These are phyloP conservation scores for Salpingus planirostris DNA, from an alignment of 2,888 invertebrate genomes.

Conservation along the genomic window DNA sequence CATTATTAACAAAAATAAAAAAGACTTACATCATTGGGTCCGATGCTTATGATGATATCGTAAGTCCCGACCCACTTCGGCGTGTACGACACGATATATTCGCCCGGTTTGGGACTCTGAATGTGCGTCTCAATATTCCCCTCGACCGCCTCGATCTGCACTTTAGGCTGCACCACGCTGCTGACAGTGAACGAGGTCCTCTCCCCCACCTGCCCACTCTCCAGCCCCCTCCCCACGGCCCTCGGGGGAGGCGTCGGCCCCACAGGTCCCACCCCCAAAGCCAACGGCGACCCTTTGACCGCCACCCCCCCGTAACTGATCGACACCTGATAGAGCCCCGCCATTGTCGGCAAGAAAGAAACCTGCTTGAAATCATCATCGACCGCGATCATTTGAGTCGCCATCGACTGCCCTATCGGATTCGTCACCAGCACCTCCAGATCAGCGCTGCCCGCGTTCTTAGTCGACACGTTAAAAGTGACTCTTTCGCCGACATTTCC, in stretches of 20 bases:
- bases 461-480: slow-evolving; percentile 71
- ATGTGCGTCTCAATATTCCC: slow-evolving; percentile 51
- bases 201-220: slow-evolving; percentile 61
- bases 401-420: slow-evolving; percentile 74
- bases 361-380: slow-evolving; percentile 65
- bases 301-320: slow-evolving; percentile 61
- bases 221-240: slow-evolving; percentile 60
- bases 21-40: slow-evolving; percentile 39
- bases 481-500: slow-evolving; percentile 77
- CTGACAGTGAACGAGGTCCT: slow-evolving; percentile 63
- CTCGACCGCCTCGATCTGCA: slow-evolving; percentile 48
- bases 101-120: slow-evolving; percentile 51
- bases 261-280: slow-evolving; percentile 53
- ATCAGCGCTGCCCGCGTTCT: slow-evolving; percentile 76
- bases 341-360: slow-evolving; percentile 75
- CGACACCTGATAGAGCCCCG: slow-evolving; percentile 62
- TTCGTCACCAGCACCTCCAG: slow-evolving; percentile 81
- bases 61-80: slow-evolving; percentile 89
- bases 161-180: slow-evolving; percentile 52
- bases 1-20: too few relatives aligned
- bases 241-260: slow-evolving; percentile 49
- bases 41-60: slow-evolving; percentile 67
- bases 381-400: slow-evolving; percentile 64
- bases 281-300: slow-evolving; percentile 47
- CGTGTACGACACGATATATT: slow-evolving; percentile 83